Percentiles rank a stretch among this genome's conserved stretches.
Conservation (phyloP, 2,797 vertebrate genomes). For the Helostoma temminkii region DNA sequence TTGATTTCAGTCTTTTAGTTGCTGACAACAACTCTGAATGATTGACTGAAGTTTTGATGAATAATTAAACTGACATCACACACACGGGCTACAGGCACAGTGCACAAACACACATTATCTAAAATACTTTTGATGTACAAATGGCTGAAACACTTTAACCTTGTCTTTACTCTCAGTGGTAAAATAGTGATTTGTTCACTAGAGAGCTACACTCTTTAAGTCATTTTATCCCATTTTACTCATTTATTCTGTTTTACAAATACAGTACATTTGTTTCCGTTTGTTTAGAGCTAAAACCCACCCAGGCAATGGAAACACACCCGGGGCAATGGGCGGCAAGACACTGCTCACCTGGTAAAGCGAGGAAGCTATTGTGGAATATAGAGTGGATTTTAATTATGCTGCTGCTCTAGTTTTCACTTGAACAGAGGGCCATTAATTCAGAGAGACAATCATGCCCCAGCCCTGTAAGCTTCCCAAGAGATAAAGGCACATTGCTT, state of each 20-base stretch:
- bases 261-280: conserved; percentile 21
- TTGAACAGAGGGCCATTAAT: conserved; percentile 75
- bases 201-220: background rate
- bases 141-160: background rate
- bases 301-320: conserved; percentile 28
- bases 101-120: conserved; percentile 13
- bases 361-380: conserved; percentile 54
- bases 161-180: conserved; percentile 3
- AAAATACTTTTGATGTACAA: conserved; percentile 16
- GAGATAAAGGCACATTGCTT: conserved; percentile 73
- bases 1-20: conserved; percentile 64
- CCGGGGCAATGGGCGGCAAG: conserved; percentile 25
- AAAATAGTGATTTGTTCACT: conserved; percentile 1
- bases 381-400: conserved; percentile 78
- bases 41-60: conserved; percentile 62
- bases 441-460: conserved; percentile 73
- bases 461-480: conserved; percentile 59
- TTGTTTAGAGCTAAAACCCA: conserved; percentile 32
- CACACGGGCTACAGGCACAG: background rate
- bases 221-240: conserved; percentile 12
- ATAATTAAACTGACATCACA: conserved; percentile 56
- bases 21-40: conserved; percentile 49
- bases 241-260: conserved; percentile 9
- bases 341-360: conserved; percentile 63
- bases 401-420: conserved; percentile 75